phyloP scores from a whole-genome alignment of 2,888 invertebrate species.

The Melieria crassipennis region DNA sequence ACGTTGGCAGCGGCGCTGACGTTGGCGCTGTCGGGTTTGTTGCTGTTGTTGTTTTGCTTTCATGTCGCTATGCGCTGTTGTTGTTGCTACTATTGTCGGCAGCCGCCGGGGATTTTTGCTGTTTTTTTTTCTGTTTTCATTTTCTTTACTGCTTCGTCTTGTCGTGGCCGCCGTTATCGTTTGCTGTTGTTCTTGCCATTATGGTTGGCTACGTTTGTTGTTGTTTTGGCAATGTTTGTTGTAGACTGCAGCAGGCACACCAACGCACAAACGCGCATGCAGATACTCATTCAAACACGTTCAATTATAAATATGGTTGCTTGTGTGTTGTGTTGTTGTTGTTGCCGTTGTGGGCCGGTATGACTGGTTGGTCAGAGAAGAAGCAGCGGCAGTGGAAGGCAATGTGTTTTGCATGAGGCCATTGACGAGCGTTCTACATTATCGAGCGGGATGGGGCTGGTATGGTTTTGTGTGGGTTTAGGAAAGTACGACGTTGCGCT shows the following conservation, averaged over 20 bases:
- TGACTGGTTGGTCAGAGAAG: too few relatives aligned
- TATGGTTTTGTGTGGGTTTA: too few relatives aligned
- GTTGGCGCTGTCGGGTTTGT: not conserved
- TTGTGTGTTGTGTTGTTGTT: constrained; percentile 9
- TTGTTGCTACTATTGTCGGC: not conserved
- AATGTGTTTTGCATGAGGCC: too few relatives aligned
- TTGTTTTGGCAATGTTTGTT: too few relatives aligned
- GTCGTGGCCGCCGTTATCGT: not conserved
- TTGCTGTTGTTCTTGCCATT: not conserved
- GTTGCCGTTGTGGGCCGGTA: constrained; percentile 4
- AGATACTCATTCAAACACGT: constrained; percentile 12
- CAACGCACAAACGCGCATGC: too few relatives aligned
- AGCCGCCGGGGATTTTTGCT: constrained; percentile 18
- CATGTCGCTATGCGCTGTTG: not conserved
- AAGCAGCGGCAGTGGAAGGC: too few relatives aligned
- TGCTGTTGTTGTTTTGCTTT: constrained; percentile 8
- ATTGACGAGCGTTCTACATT: too few relatives aligned
- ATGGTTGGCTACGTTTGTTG: too few relatives aligned
- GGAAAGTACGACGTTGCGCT: too few relatives aligned
- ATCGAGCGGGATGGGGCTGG: too few relatives aligned
- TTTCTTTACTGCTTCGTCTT: constrained; percentile 9
- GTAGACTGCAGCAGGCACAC: too few relatives aligned
- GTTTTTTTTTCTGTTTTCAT: constrained; percentile 8
- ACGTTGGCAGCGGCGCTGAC: not conserved
- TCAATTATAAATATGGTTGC: constrained; percentile 19